These are phyloP conservation scores for Oegoconia quadripuncta DNA, from an alignment of 2,888 invertebrate genomes.

Conservation along the genomic window DNA sequence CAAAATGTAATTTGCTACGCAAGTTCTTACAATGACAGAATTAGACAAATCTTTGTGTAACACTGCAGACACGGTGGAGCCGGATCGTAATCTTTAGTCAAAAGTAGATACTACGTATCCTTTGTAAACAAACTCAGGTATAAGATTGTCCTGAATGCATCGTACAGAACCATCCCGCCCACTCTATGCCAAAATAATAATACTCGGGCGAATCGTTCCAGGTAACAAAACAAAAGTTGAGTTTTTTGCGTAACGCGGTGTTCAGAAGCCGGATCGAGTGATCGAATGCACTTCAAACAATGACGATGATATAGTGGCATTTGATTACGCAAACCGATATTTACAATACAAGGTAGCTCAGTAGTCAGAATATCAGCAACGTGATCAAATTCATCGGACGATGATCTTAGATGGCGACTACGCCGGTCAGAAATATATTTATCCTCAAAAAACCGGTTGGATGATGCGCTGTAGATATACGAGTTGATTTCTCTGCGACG, in stretches of 20 bases:
- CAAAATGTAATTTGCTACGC: constrained; percentile 50
- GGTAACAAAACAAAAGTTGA: constrained; percentile 60
- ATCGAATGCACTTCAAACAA: constrained; percentile 58
- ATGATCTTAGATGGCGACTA: constrained; percentile 24
- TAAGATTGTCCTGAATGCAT: constrained; percentile 54
- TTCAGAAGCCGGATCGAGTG: constrained; percentile 51
- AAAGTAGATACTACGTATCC: constrained; percentile 42
- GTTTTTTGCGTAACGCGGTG: constrained; percentile 67
- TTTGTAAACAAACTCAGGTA: constrained; percentile 72
- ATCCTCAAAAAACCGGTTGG: constrained; percentile 29
- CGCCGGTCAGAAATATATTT: constrained; percentile 24
- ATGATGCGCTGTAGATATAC: constrained; percentile 24
- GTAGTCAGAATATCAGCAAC: constrained; percentile 19
- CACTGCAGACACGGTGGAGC: constrained; percentile 63
- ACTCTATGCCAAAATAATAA: constrained; percentile 64
- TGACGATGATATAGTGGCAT: constrained; percentile 42
- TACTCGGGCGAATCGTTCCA: constrained; percentile 48
- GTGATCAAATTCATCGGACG: constrained; percentile 19
- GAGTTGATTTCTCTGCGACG: constrained; percentile 32
- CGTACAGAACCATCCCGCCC: constrained; percentile 59
- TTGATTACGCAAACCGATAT: constrained; percentile 48
- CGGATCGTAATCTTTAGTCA: constrained; percentile 32
- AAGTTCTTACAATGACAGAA: constrained; percentile 40
- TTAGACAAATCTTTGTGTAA: constrained; percentile 37
- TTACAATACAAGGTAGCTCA: constrained; percentile 20